Evolutionary conservation across 2,888 invertebrate species (phyloP), one percentile per base, ranked within the genome.

Genomic region (Aelia acuminata): DNA sequence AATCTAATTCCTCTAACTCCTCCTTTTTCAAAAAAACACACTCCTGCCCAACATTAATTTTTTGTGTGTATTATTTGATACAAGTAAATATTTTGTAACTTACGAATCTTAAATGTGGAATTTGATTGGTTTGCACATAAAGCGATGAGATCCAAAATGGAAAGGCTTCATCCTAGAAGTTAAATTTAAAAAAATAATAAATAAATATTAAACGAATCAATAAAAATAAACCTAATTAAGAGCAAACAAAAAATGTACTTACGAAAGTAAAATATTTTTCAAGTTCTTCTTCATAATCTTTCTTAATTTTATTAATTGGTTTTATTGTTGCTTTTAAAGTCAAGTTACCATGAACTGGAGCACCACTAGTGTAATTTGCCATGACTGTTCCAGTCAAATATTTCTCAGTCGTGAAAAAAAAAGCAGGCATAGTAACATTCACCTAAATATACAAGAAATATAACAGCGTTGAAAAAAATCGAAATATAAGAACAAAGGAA

Each of bases 361-460:
- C 96, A 1, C 98, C 98, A 89, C 97, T 98, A 1, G 98, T 98
- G 92, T 98, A 98, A 94, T 99, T 99, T 0, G 98, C 98, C 95
- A 97, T 96, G 3, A 99, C 94, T 1, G 95, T 94, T 0, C 98
- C 99, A 91, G 95, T 94, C 91, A 99, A 95, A 91, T 93, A 97
- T 18, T 94, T 95, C 91, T 98, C 97, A 39, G 96, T 96, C 91
- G 96, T 96, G 92, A 98, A 96, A 93, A 98, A 97, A 92, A 98
- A 98, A 0, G 98, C 96, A 0, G 98, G 97, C 96, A 98, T 98
- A 0, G 98, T 98, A 0, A 99, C 98, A 92, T 98, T 98, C 0
- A 98, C 97, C 94, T 95, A 91, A 87, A 91, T 90, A 87, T 31
- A 31, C n/a, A 80, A 31, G 13, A 75, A 70, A 70, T 20, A 63